These are phyloP conservation scores for Cinclus mexicanus DNA, from an alignment of 2,113 vertebrate genomes.

Conservation along the genomic window DNA sequence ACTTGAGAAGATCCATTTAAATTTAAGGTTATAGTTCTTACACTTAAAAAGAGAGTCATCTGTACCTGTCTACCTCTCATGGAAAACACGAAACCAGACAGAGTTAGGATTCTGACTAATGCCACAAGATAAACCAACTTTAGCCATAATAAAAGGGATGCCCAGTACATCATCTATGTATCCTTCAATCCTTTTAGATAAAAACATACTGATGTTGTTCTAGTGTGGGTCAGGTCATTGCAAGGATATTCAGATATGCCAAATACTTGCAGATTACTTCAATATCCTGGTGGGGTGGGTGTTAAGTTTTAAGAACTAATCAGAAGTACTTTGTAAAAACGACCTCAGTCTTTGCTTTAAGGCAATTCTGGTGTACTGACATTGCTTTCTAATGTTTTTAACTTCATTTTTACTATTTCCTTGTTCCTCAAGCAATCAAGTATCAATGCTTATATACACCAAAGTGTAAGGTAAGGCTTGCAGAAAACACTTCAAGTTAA, in stretches of 20 bases:
- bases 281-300: accelerated
- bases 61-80: neutral
- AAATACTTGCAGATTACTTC: neutral
- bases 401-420: neutral
- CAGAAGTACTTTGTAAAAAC: neutral
- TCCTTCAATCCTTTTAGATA: neutral
- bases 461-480: neutral
- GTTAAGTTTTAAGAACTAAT: neutral
- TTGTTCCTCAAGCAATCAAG: neutral
- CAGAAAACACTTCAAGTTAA: neutral
- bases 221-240: neutral
- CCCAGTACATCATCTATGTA: neutral
- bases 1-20: neutral
- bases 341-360: neutral
- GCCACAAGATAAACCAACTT: neutral
- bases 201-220: neutral
- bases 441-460: neutral
- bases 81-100: neutral
- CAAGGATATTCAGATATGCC: neutral
- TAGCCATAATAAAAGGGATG: slow-evolving; percentile 7
- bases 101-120: neutral
- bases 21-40: neutral
- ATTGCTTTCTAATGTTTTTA: neutral
- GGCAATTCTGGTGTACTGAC: neutral
- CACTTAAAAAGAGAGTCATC: neutral